Evolutionary conservation across 2,888 invertebrate genomes (phyloP).

Genomic region (Melipona beecheii): DNA sequence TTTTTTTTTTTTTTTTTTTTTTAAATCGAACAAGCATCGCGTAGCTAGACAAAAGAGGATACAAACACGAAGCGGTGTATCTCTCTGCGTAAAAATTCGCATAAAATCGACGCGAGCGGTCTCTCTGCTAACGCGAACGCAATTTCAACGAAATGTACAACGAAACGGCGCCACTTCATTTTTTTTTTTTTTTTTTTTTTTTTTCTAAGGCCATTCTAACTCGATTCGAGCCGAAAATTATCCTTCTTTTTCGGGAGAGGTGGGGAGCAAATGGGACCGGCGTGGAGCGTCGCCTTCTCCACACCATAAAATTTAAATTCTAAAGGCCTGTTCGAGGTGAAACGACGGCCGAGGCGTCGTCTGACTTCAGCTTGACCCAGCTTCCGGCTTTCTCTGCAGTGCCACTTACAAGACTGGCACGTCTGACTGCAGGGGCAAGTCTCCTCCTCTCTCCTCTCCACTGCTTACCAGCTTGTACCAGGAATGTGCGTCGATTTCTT

Average conservation of each 20-base stretch:
- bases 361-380: conserved; percentile 59
- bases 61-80: not conserved
- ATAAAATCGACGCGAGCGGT: not conserved
- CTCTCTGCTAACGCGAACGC: not conserved
- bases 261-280: not conserved
- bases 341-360: conserved; percentile 38
- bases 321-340: conserved; percentile 38
- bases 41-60: not conserved
- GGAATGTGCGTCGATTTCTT: conserved; percentile 78
- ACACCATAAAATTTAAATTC: conserved; percentile 64
- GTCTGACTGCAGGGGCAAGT: conserved; percentile 71
- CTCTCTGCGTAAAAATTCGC: not conserved
- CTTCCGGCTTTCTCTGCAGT: conserved; percentile 54
- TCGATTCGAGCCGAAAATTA: not conserved
- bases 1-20: not conserved
- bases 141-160: not conserved
- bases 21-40: not conserved
- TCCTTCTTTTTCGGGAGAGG: not conserved
- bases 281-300: not conserved
- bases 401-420: conserved; percentile 65
- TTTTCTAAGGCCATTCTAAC: too few species aligned
- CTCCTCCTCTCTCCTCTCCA: conserved; percentile 66
- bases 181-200: too few species aligned
- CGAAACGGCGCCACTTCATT: not conserved
- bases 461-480: conserved; percentile 73